Evolutionary conservation across 2,888 invertebrate species (phyloP).

Genomic region (Onchidella celtica): DNA sequence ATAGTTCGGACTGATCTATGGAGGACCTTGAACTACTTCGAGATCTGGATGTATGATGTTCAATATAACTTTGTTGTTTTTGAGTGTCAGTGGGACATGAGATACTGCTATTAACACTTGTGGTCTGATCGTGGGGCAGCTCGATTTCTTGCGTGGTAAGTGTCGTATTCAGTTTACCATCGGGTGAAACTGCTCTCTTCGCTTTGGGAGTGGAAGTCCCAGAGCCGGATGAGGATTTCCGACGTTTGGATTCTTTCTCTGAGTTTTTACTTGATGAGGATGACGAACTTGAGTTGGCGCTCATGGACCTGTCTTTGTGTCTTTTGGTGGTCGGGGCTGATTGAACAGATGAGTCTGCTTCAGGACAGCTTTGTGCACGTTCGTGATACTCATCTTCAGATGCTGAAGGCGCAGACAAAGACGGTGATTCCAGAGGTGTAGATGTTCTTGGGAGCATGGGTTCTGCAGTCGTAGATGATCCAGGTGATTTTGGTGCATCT

Average conservation of each 20-base stretch:
- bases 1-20: not conserved
- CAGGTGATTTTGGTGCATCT: too few species aligned
- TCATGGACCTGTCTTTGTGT: not conserved
- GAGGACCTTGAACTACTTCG: not conserved
- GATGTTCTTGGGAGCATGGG: conserved; percentile 12
- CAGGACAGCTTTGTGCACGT: not conserved
- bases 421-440: not conserved
- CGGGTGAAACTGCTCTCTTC: not conserved
- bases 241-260: not conserved
- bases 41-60: not conserved
- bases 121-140: not conserved
- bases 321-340: not conserved
- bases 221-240: not conserved
- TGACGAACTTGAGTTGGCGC: not conserved
- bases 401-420: not conserved
- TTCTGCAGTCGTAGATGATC: not conserved
- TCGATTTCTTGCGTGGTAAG: not conserved
- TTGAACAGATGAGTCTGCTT: not conserved
- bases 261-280: not conserved
- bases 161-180: not conserved
- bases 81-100: not conserved
- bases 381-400: not conserved
- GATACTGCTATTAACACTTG: not conserved
- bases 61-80: too few species aligned
- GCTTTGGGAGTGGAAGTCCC: not conserved